These are phyloP conservation scores for Hydrotaea cyrtoneurina DNA, from an alignment of 2,888 invertebrate genomes.

Conservation along the genomic window DNA sequence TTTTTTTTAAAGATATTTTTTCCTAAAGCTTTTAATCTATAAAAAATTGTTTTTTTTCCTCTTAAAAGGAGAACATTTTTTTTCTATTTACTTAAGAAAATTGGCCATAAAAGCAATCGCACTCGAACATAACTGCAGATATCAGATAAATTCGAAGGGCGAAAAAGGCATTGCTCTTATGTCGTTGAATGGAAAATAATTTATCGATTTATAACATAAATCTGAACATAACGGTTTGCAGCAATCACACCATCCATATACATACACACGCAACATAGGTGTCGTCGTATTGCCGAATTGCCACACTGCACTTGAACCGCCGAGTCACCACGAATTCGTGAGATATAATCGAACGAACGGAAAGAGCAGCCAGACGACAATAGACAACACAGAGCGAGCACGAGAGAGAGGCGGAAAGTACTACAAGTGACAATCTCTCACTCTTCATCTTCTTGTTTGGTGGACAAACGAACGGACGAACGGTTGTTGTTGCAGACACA, in stretches of 20 bases:
- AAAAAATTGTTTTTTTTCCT: neutral
- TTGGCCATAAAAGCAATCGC: too few species aligned
- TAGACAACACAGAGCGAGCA: conserved; percentile 42
- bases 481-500: conserved; percentile 36
- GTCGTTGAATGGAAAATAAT: conserved; percentile 41
- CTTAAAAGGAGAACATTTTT: neutral
- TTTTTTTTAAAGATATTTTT: conserved; percentile 17
- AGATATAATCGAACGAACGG: neutral
- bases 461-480: neutral
- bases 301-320: neutral
- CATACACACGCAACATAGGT: conserved; percentile 38
- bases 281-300: conserved; percentile 36
- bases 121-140: neutral
- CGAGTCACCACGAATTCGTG: neutral
- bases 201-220: conserved; percentile 72
- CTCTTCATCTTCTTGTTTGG: conserved; percentile 34
- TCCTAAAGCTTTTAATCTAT: conserved; percentile 4
- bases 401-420: conserved; percentile 31
- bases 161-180: neutral
- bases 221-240: conserved; percentile 59
- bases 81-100: neutral
- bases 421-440: conserved; percentile 47
- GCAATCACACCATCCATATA: conserved; percentile 30
- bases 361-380: neutral
- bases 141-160: neutral